Percentiles rank a stretch among this genome's conserved stretches.
Evolutionary conservation across 2,113 vertebrate genomes (phyloP).

Genomic region (Oncorhynchus nerka): DNA sequence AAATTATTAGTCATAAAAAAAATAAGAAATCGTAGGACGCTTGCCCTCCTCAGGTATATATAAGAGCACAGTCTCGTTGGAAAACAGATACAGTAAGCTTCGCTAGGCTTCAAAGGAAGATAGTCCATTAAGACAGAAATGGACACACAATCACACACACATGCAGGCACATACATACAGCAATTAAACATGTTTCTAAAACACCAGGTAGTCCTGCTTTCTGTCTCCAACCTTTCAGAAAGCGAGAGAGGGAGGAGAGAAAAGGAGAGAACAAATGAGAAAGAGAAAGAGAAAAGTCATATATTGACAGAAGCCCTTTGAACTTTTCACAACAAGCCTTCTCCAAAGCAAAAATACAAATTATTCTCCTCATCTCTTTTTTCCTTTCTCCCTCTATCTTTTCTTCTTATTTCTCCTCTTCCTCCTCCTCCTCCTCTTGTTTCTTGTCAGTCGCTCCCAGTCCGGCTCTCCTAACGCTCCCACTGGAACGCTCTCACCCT

Average conservation of each 20-base stretch:
- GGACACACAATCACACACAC: no score
- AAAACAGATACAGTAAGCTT: neutral
- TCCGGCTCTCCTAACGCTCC: constrained; percentile 27
- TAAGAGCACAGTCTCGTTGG: neutral
- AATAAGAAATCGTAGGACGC: no score
- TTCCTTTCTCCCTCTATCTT: neutral
- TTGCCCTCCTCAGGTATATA: no score
- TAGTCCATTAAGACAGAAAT: no score
- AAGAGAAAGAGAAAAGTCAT: neutral
- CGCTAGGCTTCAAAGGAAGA: neutral
- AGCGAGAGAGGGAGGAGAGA: no score
- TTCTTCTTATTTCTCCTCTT: no score
- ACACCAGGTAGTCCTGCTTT: no score
- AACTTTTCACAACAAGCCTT: constrained; percentile 60
- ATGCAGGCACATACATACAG: no score
- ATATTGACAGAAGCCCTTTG: constrained; percentile 55
- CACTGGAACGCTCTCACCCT: constrained; percentile 44
- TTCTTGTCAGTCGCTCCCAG: constrained; percentile 39
- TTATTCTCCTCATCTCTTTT: constrained; percentile 29
- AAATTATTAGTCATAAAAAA: no score
- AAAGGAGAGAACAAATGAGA: no score
- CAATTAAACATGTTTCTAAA: no score
- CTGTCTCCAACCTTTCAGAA: no score
- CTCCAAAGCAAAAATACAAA: constrained; percentile 43
- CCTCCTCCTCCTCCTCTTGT: constrained; percentile 38